phyloP scores from a whole-genome alignment of 1,140 invertebrate species.

The Plodia interpunctella region DNA sequence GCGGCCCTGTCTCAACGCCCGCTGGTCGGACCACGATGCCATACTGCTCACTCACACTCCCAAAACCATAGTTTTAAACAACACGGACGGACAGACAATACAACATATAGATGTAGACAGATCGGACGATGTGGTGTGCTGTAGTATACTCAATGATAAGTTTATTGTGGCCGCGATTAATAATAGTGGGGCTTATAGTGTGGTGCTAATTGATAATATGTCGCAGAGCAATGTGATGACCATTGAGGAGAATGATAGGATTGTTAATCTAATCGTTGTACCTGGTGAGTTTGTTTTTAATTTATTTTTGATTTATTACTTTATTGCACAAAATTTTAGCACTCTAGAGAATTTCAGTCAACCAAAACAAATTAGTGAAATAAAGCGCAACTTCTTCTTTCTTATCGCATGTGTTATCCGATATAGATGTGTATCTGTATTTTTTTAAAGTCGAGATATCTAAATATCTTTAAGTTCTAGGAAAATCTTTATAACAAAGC shows the following conservation, averaged over 20 bases:
- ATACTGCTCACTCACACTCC: conserved; percentile 50
- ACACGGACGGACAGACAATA: conserved; percentile 33
- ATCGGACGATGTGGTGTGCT: conserved; percentile 45
- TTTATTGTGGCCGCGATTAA: conserved; percentile 39
- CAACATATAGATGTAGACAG: conserved; percentile 44
- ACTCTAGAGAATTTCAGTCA: too few relatives aligned
- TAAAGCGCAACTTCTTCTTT: too few relatives aligned
- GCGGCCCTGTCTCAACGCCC: conserved; percentile 46
- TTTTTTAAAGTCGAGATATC: too few relatives aligned
- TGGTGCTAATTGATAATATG: conserved; percentile 48
- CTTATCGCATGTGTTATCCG: too few relatives aligned
- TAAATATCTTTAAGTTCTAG: too few relatives aligned
- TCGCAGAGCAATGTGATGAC: conserved; percentile 39
- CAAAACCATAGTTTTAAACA: conserved; percentile 48
- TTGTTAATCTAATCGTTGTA: conserved; percentile 49
- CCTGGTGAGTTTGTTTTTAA: conserved; percentile 61
- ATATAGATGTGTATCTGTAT: too few relatives aligned
- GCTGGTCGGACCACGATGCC: conserved; percentile 60
- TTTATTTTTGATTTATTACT: too few relatives aligned
- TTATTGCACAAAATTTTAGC: too few relatives aligned
- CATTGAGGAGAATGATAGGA: conserved; percentile 42
- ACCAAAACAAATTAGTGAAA: too few relatives aligned
- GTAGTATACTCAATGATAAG: conserved; percentile 51
- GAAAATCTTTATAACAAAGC: too few relatives aligned
- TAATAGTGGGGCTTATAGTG: conserved; percentile 22